These are phyloP conservation scores for Peromyscus melanophrys DNA, from an alignment of 2,797 vertebrate genomes.

Conservation along the genomic window DNA sequence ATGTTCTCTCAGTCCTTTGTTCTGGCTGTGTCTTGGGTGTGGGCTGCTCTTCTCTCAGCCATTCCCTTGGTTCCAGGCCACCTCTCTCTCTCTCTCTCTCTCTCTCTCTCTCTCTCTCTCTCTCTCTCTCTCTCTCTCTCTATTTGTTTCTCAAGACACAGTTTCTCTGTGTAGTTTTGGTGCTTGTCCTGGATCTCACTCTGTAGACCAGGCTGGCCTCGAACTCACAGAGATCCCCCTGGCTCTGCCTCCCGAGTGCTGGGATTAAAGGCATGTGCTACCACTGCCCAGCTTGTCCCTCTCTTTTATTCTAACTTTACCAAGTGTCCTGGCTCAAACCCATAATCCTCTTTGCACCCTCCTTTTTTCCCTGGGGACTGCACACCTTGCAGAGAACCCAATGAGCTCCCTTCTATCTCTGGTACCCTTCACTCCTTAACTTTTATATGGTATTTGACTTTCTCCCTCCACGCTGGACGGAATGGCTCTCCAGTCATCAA, in stretches of 20 bases:
- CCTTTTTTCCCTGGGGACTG: neutral
- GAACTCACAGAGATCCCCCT: too few relatives aligned
- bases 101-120: too few relatives aligned
- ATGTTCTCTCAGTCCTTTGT: neutral
- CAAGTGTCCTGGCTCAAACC: neutral
- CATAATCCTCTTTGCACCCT: neutral
- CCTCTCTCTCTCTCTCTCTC: neutral
- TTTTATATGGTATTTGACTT: conserved; percentile 42
- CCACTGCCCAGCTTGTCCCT: too few relatives aligned
- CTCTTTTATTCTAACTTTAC: too few relatives aligned
- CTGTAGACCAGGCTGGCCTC: too few relatives aligned
- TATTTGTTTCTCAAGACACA: too few relatives aligned
- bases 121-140: too few relatives aligned
- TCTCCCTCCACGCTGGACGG: conserved; percentile 44
- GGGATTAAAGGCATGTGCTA: too few relatives aligned
- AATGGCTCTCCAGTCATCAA: conserved; percentile 60
- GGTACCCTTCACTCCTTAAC: neutral
- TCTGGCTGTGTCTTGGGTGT: neutral
- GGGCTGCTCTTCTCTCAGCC: neutral
- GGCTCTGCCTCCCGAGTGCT: too few relatives aligned
- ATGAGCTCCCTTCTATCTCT: neutral
- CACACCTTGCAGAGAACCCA: neutral
- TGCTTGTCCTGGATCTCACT: too few relatives aligned
- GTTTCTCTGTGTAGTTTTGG: too few relatives aligned
- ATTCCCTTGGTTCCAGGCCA: neutral